Evolutionary conservation across 2,113 vertebrate species (phyloP), one percentile per base, ranked within the genome.

Genomic region (Sinocyclocheilus anshuiensis): DNA sequence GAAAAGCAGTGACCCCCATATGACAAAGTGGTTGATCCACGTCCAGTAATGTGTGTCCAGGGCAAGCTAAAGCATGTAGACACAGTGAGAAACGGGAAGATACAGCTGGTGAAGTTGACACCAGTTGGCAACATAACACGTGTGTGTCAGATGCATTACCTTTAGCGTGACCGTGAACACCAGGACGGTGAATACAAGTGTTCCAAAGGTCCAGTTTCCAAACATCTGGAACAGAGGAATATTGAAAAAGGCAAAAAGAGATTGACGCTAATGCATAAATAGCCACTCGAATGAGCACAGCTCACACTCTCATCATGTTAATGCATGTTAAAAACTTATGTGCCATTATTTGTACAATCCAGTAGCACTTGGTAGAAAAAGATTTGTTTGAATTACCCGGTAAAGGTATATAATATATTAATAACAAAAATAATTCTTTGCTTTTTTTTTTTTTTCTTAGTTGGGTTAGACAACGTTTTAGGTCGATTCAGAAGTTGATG

Each of bases 11-110:
- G 98, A 99, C 45, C 98, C 98, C 98, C 98, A 99, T 91, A 99
- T 98, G 85, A 99, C 96, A 77, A 99, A 98, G 86, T 99, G 98
- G 94, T 99, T 99, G 92, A 99, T 97, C 98, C 98, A 99, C 0
- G 98, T 99, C 98, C 98, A 99, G 93, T 99, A 98, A 86, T 97
- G 97, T 4, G 98, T 99, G 90, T 99, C 98, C 53, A 99, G 93
- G n/a, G 95, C 98, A 89, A 99, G 92, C 98, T 99, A 39, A 15
- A 91, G 88, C 69, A 85, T 57, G 91, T 2, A 89, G 22, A 80
- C 59, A 89, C 12, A 85, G 20, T 39, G 16, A 77, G 50, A 24
- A 26, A 42, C 5, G 11, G 16, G 71, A 16, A 85, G 50, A 76
- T 24, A 24, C 1, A 75, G 22, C 22, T 48, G 72, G 22, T 67